These are phyloP conservation scores for Lampropteryx suffumata DNA, from an alignment of 2,888 invertebrate species.

Conservation along the genomic window DNA sequence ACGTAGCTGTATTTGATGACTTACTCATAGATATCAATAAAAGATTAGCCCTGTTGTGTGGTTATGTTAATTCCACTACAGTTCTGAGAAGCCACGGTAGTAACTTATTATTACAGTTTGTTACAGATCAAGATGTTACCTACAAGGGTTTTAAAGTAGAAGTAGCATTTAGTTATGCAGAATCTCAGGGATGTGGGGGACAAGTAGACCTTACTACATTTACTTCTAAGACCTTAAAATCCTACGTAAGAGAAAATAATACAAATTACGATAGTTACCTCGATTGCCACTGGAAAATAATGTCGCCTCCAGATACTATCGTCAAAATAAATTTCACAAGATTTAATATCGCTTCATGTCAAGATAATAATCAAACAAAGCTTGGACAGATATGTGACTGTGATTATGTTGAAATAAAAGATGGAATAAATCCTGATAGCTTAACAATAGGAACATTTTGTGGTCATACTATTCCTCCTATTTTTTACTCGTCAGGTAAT, in stretches of 20 bases:
- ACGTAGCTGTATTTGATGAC: slow-evolving; percentile 83
- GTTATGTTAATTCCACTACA: slow-evolving; percentile 82
- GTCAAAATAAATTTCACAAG: slow-evolving; percentile 83
- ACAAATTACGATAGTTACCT: slow-evolving; percentile 84
- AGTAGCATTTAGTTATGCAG: slow-evolving; percentile 82
- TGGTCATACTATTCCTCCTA: slow-evolving; percentile 82
- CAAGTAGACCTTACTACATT: slow-evolving; percentile 77
- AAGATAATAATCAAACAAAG: slow-evolving; percentile 59
- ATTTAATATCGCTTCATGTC: slow-evolving; percentile 79
- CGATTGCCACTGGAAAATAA: slow-evolving; percentile 90
- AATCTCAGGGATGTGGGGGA: slow-evolving; percentile 87
- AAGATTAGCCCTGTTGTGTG: slow-evolving; percentile 85
- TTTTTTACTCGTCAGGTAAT: slow-evolving; percentile 84
- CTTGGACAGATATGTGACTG: slow-evolving; percentile 83
- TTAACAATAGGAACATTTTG: slow-evolving; percentile 87
- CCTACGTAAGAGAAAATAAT: slow-evolving; percentile 56
- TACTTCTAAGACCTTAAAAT: slow-evolving; percentile 60
- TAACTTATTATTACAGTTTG: slow-evolving; percentile 80
- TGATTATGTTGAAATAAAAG: slow-evolving; percentile 88
- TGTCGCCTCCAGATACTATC: slow-evolving; percentile 81
- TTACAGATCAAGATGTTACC: slow-evolving; percentile 64
- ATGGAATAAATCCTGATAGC: slow-evolving; percentile 86
- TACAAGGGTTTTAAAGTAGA: slow-evolving; percentile 83
- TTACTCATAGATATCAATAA: slow-evolving; percentile 53
- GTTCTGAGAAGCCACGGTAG: slow-evolving; percentile 84